Conservation (phyloP, 2,797 vertebrate species). For the Heliangelus exortis region DNA sequence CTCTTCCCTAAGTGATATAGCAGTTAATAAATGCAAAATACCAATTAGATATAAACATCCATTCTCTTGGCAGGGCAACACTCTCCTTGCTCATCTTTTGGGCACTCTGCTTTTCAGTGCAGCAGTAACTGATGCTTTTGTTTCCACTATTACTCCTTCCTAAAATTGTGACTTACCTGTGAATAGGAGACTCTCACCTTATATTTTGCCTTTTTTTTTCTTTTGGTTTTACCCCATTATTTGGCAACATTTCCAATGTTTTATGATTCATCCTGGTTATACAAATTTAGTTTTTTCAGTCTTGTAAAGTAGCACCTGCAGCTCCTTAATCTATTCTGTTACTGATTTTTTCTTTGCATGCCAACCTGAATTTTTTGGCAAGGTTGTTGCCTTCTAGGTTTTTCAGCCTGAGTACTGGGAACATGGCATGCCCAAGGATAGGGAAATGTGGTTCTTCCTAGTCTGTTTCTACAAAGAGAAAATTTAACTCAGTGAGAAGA, state of each 20-base stretch:
- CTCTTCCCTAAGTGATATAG: background rate
- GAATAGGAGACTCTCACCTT: background rate
- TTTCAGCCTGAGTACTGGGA: constrained; percentile 24
- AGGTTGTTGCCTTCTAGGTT: constrained; percentile 28
- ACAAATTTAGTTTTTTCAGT: background rate
- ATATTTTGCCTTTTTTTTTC: background rate
- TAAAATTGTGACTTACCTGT: background rate
- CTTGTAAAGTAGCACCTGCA: background rate
- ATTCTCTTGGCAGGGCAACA: background rate
- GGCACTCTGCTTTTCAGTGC: background rate
- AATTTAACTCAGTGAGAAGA: background rate
- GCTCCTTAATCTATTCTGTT: constrained; percentile 1
- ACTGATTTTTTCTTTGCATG: constrained; percentile 32
- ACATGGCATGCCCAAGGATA: constrained; percentile 13
- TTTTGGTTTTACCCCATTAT: background rate
- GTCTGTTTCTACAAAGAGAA: constrained; percentile 2
- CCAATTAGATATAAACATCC: background rate
- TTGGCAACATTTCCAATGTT: background rate
- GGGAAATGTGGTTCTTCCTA: constrained; percentile 10
- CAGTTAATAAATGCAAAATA: background rate
- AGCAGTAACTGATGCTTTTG: background rate
- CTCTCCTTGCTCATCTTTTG: background rate
- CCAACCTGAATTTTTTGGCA: constrained; percentile 22
- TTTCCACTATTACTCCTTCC: background rate
- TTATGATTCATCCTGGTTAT: background rate